phyloP scores from a whole-genome alignment of 1,140 invertebrate species.

The Scaptomyza montana region DNA sequence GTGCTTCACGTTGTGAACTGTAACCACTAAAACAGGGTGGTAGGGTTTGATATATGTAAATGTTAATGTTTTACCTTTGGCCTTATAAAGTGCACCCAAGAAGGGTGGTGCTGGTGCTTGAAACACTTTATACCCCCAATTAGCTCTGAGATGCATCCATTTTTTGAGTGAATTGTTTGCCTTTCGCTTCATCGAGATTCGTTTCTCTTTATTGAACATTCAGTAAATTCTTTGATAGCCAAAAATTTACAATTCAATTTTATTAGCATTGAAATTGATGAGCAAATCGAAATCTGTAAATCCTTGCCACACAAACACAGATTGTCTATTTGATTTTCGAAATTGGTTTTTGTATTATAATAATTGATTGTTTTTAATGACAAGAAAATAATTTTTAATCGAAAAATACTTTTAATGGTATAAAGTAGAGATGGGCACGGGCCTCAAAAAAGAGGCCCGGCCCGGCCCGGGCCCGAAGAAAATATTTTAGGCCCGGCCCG shows the following conservation, averaged over 20 bases:
- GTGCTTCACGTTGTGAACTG: background rate
- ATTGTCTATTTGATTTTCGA: background rate
- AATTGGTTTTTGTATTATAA: background rate
- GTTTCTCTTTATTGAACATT: conserved; percentile 24
- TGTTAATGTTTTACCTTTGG: conserved; percentile 73
- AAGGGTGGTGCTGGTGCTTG: conserved; percentile 47
- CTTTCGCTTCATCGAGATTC: background rate
- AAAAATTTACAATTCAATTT: conserved; percentile 45
- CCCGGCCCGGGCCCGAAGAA: no score
- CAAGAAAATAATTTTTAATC: no score
- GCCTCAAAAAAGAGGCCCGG: no score
- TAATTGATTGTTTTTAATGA: no score
- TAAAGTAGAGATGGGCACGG: no score
- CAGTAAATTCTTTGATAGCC: conserved; percentile 21
- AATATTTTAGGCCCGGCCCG: no score
- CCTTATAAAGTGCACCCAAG: conserved; percentile 41
- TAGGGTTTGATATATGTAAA: conserved; percentile 42
- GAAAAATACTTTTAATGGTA: no score
- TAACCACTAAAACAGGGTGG: conserved; percentile 47
- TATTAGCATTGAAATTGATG: conserved; percentile 31
- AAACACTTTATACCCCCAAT: conserved; percentile 76
- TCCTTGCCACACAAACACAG: conserved; percentile 13
- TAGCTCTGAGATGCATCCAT: conserved; percentile 49
- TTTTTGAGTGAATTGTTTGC: background rate
- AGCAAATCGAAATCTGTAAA: conserved; percentile 23